These are phyloP conservation scores for Contarinia nasturtii DNA, from an alignment of 1,140 invertebrate genomes.

Conservation along the genomic window DNA sequence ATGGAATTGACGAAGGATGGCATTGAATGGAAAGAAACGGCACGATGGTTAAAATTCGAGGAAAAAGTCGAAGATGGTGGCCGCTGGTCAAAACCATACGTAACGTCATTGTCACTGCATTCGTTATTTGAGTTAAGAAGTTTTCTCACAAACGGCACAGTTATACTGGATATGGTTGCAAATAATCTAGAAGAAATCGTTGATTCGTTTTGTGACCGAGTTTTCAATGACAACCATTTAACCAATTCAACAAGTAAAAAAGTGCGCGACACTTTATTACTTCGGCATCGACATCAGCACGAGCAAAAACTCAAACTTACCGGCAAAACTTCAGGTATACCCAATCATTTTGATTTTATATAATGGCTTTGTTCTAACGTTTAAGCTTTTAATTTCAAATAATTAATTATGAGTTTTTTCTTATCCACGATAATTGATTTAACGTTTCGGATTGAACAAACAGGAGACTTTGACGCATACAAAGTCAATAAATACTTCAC, in stretches of 20 bases:
- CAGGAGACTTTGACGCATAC: no score
- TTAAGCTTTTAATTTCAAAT: no score
- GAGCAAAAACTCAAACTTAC: conserved; percentile 48
- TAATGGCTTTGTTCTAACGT: no score
- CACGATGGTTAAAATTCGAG: conserved; percentile 90
- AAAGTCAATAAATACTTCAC: conserved; percentile 84
- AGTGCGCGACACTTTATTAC: conserved; percentile 70
- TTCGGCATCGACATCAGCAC: conserved; percentile 88
- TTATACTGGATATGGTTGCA: conserved; percentile 84
- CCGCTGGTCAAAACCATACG: conserved; percentile 87
- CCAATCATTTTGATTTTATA: conserved; percentile 37
- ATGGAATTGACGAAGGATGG: conserved; percentile 75
- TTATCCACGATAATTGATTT: no score
- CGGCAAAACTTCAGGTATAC: conserved; percentile 89
- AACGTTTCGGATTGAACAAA: no score
- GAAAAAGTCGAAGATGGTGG: conserved; percentile 90
- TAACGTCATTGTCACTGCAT: conserved; percentile 77
- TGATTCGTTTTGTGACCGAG: conserved; percentile 80
- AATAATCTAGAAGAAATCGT: conserved; percentile 65
- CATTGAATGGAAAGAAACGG: conserved; percentile 94
- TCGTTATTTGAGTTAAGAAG: conserved; percentile 77
- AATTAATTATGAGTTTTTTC: no score
- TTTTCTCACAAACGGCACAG: conserved; percentile 70
- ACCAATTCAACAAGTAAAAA: conserved; percentile 56
- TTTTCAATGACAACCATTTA: conserved; percentile 64